Evolutionary conservation across 2,113 vertebrate species (phyloP).

Genomic region (Eubucco bourcierii): DNA sequence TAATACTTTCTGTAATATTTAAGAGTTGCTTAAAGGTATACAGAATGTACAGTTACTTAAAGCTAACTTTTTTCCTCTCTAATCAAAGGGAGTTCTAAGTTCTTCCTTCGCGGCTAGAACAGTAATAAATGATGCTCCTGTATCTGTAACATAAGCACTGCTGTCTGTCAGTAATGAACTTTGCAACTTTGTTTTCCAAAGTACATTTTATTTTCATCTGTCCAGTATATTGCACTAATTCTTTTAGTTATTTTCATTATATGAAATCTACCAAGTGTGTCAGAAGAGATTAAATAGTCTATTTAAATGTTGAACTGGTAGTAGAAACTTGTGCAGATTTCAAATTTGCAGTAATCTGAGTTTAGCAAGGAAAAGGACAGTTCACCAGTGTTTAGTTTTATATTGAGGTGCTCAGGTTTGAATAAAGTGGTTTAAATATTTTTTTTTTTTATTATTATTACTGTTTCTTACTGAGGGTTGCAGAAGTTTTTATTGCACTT

Average conservation of each 20-base stretch:
- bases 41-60: conserved; percentile 92
- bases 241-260: conserved; percentile 83
- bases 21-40: conserved; percentile 85
- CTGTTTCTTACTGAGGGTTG: conserved; percentile 8
- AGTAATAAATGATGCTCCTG: conserved; percentile 88
- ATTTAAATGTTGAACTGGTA: conserved; percentile 80
- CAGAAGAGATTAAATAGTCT: conserved; percentile 80
- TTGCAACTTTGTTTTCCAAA: conserved; percentile 79
- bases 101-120: conserved; percentile 85
- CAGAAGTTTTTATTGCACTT: neutral
- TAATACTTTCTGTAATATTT: conserved; percentile 93
- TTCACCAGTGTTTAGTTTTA: conserved; percentile 83
- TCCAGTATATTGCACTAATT: conserved; percentile 84
- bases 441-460: neutral
- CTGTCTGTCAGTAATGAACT: conserved; percentile 78
- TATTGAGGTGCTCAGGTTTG: conserved; percentile 85
- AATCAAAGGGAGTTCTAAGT: conserved; percentile 74
- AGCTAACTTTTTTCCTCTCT: conserved; percentile 76
- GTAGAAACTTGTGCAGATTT: conserved; percentile 75
- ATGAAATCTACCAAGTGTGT: conserved; percentile 81
- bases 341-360: conserved; percentile 77
- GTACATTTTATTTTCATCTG: conserved; percentile 79
- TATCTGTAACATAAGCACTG: conserved; percentile 82
- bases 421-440: conserved; percentile 82
- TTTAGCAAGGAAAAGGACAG: conserved; percentile 77